Evolutionary conservation across 2,113 vertebrate species (phyloP).

Genomic region (Stegastes partitus): DNA sequence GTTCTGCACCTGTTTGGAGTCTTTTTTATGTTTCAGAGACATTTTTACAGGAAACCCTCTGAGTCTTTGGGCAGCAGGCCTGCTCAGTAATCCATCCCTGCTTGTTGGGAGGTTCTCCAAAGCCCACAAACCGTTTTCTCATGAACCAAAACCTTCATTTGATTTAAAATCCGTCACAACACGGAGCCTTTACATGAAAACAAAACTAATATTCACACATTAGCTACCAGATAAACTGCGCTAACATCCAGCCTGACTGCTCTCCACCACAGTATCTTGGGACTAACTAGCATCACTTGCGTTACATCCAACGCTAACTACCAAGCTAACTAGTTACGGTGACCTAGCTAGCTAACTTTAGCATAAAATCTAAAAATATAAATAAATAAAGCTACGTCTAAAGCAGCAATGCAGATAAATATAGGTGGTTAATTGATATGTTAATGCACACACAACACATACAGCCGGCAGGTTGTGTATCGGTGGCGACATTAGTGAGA

Average conservation of each 20-base stretch:
- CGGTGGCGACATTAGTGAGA: neutral
- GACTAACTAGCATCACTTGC: neutral
- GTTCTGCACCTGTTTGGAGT: too few relatives aligned
- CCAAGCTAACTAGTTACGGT: slow-evolving; percentile 34
- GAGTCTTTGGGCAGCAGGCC: neutral
- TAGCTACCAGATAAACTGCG: too few relatives aligned
- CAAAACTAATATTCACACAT: too few relatives aligned
- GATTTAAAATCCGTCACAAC: neutral
- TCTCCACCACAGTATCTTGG: neutral
- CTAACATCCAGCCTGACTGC: neutral
- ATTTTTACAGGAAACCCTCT: too few relatives aligned
- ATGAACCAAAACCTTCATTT: too few relatives aligned
- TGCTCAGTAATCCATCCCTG: slow-evolving; percentile 1
- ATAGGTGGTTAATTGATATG: fast-evolving
- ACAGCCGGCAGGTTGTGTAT: fast-evolving
- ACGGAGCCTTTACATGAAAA: too few relatives aligned
- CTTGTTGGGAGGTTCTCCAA: neutral
- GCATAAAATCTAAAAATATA: neutral
- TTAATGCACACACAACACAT: neutral
- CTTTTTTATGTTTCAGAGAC: too few relatives aligned
- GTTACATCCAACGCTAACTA: slow-evolving; percentile 1
- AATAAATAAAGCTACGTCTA: too few relatives aligned
- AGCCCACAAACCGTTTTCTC: neutral
- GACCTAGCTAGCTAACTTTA: slow-evolving; percentile 34
- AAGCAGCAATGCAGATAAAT: fast-evolving